phyloP scores from a whole-genome alignment of 1,140 invertebrate species.

The Aporrectodea caliginosa region DNA sequence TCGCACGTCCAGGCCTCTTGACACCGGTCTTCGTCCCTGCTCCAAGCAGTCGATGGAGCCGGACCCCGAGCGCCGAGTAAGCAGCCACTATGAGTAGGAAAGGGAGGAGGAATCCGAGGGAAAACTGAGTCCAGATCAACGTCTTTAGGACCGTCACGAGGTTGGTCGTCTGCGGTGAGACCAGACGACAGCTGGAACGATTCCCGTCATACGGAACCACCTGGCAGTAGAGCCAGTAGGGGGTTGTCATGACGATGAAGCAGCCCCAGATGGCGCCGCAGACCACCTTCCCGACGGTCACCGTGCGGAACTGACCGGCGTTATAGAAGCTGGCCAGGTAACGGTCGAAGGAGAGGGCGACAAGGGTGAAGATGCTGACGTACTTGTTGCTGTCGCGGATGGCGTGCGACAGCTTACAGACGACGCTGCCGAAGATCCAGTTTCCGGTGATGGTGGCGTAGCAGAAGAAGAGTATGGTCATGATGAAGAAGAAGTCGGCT shows the following conservation, averaged over 20 bases:
- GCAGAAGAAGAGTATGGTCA: slow-evolving; percentile 15
- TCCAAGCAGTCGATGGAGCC: background rate
- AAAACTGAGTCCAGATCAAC: background rate
- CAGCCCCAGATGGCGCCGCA: slow-evolving; percentile 3
- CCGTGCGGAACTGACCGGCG: background rate
- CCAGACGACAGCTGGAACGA: background rate
- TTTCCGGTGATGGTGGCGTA: slow-evolving; percentile 15
- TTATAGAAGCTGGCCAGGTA: slow-evolving; percentile 22
- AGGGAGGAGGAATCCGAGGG: slow-evolving; percentile 1
- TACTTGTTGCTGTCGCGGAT: slow-evolving; percentile 15
- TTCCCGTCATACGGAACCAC: background rate
- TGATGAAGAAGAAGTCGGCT: slow-evolving; percentile 13
- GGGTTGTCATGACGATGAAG: background rate
- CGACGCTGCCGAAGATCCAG: slow-evolving; percentile 11
- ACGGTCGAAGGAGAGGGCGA: slow-evolving; percentile 12
- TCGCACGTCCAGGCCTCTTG: background rate
- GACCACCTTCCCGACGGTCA: background rate
- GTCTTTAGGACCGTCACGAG: background rate
- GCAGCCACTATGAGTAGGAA: background rate
- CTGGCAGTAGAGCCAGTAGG: slow-evolving; percentile 8
- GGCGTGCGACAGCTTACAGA: background rate
- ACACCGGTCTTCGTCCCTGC: background rate
- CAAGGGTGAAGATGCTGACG: slow-evolving; percentile 6
- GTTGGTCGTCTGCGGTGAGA: background rate
- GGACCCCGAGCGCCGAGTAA: background rate